Base-by-base conservation (phyloP, 2,888 invertebrate species). In the Lampropteryx suffumata region DNA sequence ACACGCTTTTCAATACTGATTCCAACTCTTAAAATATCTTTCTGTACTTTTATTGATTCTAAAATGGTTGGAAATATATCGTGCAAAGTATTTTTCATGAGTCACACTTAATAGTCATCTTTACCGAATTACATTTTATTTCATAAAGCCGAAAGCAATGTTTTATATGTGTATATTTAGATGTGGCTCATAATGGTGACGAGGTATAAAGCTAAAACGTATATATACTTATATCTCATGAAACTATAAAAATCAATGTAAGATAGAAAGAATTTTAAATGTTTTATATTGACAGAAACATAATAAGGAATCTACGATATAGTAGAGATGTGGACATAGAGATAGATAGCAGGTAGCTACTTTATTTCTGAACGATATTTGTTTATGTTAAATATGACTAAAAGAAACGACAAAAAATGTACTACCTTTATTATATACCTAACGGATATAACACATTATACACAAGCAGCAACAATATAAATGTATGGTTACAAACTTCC, bases 371-470 rank as follows among this genome's bases (percentile, higher is more conserved):
- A 6, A 7, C 1, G n/a, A 30, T 13, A 13, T 3, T 13, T 26
- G 17, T 17, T 17, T 17, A 40, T 11, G n/a, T n/a, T n/a, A 7
- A 14, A 41, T 50, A 39, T 14, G 26, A 62, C 55, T 45, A 75
- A 84, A 84, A 78, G 71, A 83, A 84, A 82, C 76, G 70, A 73
- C 68, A 73, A 66, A 65, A 67, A 61, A 69, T 78, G 79, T 75
- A 77, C 79, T 73, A 70, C 66, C 66, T 86, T 86, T 82, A 84
- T 84, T 84, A 73, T 59, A 76, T 71, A 83, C 70, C 70, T 50
- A 61, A 67, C 72, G 67, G 69, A 59, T 30, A 42, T 48, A 60
- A 61, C 50, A 61, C 30, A 65, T 54, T 48, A 70, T 68, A 71
- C 61, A 71, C 62, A 64, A 68, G 70, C 61, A 61, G 17, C 67